Conservation (phyloP, 2,888 invertebrate species). For the Ypsolopha scabrella region DNA sequence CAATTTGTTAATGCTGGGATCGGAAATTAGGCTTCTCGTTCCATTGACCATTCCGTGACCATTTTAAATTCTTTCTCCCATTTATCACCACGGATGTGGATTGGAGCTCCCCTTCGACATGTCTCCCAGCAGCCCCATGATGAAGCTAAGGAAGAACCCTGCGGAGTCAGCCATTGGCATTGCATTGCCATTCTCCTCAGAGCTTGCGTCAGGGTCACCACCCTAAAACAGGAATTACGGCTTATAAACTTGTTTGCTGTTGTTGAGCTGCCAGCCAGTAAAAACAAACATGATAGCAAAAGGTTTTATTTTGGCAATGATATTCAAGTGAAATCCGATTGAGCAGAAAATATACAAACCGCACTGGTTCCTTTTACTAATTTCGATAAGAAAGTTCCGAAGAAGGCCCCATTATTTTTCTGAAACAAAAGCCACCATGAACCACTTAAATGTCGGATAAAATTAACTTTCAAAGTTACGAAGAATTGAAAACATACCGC, state of each 20-base stretch:
- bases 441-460: not conserved
- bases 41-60: not conserved
- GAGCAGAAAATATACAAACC: conserved; percentile 18
- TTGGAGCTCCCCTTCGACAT: conserved; percentile 55
- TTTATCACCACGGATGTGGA: conserved; percentile 21
- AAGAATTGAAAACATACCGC: conserved; percentile 33
- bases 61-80: not conserved
- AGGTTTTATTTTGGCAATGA: not conserved
- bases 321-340: not conserved
- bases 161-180: conserved; percentile 42
- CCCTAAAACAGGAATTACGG: conserved; percentile 24
- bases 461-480: not conserved
- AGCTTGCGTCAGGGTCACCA: conserved; percentile 31
- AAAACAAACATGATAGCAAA: no score
- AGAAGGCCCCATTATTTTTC: conserved; percentile 61
- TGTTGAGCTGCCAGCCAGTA: no score
- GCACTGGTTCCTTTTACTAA: conserved; percentile 55
- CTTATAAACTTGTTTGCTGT: no score
- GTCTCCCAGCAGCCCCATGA: conserved; percentile 47
- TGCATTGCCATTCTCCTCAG: conserved; percentile 29
- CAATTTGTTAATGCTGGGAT: not conserved
- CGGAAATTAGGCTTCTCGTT: no score
- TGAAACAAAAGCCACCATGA: conserved; percentile 20
- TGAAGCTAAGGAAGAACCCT: conserved; percentile 42
- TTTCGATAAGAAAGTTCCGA: conserved; percentile 52